These are phyloP conservation scores for Leptopterna dolabrata DNA, from an alignment of 2,888 invertebrate genomes.

Conservation along the genomic window DNA sequence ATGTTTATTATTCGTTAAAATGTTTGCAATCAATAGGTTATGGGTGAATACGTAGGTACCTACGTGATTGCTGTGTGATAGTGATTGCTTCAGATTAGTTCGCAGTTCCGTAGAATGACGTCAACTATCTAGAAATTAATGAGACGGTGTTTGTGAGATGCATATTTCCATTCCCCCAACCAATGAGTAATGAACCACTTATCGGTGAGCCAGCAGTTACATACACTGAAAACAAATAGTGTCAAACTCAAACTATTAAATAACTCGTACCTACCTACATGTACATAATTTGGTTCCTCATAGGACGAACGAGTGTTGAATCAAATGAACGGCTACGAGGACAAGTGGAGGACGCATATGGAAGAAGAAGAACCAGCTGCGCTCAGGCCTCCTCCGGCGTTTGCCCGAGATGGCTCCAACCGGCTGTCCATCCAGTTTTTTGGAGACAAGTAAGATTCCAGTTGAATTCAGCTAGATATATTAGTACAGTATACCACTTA, in stretches of 20 bases:
- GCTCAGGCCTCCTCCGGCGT: slow-evolving; percentile 63
- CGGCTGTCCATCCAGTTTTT: slow-evolving; percentile 88
- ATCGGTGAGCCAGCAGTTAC: not conserved
- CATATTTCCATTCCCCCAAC: no score
- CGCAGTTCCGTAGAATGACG: no score
- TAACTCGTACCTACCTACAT: not conserved
- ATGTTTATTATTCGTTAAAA: no score
- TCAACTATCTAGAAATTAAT: no score
- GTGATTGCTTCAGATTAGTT: no score
- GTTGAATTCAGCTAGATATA: not conserved
- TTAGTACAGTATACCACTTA: no score
- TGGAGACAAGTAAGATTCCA: slow-evolving; percentile 77
- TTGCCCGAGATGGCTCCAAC: slow-evolving; percentile 74
- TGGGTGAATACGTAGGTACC: no score
- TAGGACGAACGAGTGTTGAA: slow-evolving; percentile 59
- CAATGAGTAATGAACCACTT: not conserved
- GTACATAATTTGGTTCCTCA: not conserved
- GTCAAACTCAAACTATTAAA: not conserved
- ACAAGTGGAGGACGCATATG: slow-evolving; percentile 60
- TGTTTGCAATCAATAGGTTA: no score
- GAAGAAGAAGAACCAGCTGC: slow-evolving; percentile 61
- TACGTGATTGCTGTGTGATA: no score
- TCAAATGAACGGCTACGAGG: slow-evolving; percentile 60
- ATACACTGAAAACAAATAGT: not conserved
- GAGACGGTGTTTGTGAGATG: no score